Evolutionary conservation across 1,140 invertebrate genomes (phyloP), one percentile per base, ranked within the genome.

Genomic region (Amphibalanus amphitrite): DNA sequence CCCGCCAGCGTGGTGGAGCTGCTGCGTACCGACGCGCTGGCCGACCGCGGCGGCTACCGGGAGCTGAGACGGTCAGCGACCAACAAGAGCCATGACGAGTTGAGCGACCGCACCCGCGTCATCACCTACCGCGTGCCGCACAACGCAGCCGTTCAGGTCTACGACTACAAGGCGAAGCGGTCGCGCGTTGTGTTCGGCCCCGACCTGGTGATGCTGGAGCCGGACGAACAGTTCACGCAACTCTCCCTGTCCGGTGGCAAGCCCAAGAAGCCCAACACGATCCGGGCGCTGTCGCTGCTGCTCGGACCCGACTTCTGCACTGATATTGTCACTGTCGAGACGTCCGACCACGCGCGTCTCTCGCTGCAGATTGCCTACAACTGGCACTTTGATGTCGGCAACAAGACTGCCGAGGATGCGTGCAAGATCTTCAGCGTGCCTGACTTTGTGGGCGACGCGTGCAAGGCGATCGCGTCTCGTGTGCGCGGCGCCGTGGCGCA

Each of bases 171-270:
- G 71, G 28, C 26, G 29, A 73, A 73, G 47, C 28, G 40, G 72
- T 77, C 33, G 75, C 82, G 82, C 69, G 82, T 84, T 75, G 75
- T 83, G 15, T 84, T 83, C 79, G 83, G 83, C 28, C 83, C 83
- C n/a, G 83, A 84, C 71, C 76, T 84, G 71, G 83, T 84, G 3
- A 84, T 84, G 82, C 74, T 84, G 26, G 79, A 79, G n/a, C 83
- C 83, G n/a, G 82, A 84, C 75, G 83, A 84, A 74, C 81, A 84
- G 73, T 84, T 84, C 75, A 84, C 83, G 30, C 81, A 82, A 74
- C 77, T 84, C 0, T 79, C 78, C 74, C 71, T 84, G 28, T 83
- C 82, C 33, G 83, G 82, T 68, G 82, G 82, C 23, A 82, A 82
- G 74, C 83, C 83, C 28, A 84, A 84, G 77, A 80, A 81, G 73